Percentiles rank a stretch among this genome's conserved stretches.
Evolutionary conservation across 1,140 invertebrate species (phyloP).

Genomic region (Phocides pigmalion): DNA sequence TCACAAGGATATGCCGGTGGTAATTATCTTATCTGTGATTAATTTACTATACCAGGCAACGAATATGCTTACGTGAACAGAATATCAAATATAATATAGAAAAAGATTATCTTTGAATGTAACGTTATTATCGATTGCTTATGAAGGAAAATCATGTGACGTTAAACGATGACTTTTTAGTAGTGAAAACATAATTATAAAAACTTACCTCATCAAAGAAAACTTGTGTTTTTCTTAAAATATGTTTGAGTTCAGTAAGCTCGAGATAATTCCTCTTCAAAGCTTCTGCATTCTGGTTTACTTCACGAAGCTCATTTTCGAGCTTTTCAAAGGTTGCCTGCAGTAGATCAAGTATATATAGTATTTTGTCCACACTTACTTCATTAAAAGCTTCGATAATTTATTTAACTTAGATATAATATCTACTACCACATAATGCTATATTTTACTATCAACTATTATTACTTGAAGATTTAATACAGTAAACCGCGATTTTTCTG

Average conservation of each 20-base stretch:
- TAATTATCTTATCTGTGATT: conserved; percentile 58
- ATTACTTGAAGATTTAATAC: too few relatives aligned
- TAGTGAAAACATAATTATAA: conserved; percentile 2
- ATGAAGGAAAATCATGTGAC: conserved; percentile 46
- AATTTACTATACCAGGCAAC: conserved; percentile 46
- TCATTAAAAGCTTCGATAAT: too few relatives aligned
- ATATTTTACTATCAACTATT: too few relatives aligned
- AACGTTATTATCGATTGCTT: conserved; percentile 38
- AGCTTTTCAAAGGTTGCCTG: conserved; percentile 98
- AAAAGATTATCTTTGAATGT: conserved; percentile 37
- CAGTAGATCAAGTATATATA: conserved; percentile 6
- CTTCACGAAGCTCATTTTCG: conserved; percentile 97
- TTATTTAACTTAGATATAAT: too few relatives aligned
- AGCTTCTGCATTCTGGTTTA: conserved; percentile 98
- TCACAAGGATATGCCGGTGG: conserved; percentile 40
- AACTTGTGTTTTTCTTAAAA: conserved; percentile 97
- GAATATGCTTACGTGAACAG: conserved; percentile 42
- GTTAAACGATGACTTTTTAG: conserved; percentile 1
- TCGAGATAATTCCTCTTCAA: conserved; percentile 98
- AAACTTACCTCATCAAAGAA: conserved; percentile 98
- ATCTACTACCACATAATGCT: too few relatives aligned
- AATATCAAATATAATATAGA: conserved; percentile 38
- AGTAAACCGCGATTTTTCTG: too few relatives aligned
- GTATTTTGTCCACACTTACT: too few relatives aligned
- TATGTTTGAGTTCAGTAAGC: conserved; percentile 97